Base-by-base conservation (phyloP, 2,797 vertebrate genomes). In the Poecilia velifera region DNA sequence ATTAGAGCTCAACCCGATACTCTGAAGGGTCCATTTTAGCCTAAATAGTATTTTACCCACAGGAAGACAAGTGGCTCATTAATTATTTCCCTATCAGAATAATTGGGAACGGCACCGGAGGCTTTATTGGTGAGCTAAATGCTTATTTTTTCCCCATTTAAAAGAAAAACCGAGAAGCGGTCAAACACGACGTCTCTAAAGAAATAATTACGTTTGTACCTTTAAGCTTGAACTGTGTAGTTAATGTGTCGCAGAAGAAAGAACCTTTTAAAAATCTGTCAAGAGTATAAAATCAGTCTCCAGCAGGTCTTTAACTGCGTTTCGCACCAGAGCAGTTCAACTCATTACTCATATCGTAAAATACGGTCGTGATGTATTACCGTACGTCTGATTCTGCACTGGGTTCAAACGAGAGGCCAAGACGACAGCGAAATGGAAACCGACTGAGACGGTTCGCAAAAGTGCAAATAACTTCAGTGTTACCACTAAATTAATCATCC, bases 401-500 rank as follows among this genome's bases (percentile, higher is more conserved):
- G 81, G 55, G 51, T 84, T 92, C 72, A 82, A 85, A 89, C 13
- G 0, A 64, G 31, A 64, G 31, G 74, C 77, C 75, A 70, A 41
- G 53, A 92, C 86, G 92, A 94, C 88, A 92, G 81, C 82, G 80
- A 91, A 94, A 95, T 95, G 88, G 55, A 90, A 94, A 93, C 88
- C 94, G 94, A 86, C 89, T 93, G 93, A 93, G 84, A 57, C 79
- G 31, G 31, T 36, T 34, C 36, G 16, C 59, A 20, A 36, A 51
- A 8, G 31, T 8, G 6, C 20, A 7, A 1, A 62, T 20, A 8
- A 34, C 31, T 36, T 62, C 91, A 72, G 85, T 82, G 78, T 64
- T 2, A 73, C 81, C 82, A 86, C 84, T 87, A 80, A 89, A 87
- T 20, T 41, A 41, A 82, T 55, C 45, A 34, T 55, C 55, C 39